Evolutionary conservation across 2,113 vertebrate species (phyloP).

Genomic region (Boulengeromyrus knoepffleri): DNA sequence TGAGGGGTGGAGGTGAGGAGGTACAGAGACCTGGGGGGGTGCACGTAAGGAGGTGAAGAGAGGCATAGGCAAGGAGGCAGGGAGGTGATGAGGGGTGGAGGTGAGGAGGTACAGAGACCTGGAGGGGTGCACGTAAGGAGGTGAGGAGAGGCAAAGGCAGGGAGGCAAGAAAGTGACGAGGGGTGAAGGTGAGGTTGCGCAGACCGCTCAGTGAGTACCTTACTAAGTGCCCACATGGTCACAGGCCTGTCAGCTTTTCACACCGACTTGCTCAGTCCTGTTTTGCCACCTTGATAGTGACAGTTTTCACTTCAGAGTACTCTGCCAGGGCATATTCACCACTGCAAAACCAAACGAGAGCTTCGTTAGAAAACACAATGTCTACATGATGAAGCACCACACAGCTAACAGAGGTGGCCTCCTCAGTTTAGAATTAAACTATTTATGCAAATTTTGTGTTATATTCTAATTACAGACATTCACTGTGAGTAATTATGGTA

Average conservation of each 20-base stretch:
- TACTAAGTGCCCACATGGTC: not conserved
- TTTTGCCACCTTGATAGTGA: slow-evolving; percentile 85
- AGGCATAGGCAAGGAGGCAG: not conserved
- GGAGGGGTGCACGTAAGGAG: not conserved
- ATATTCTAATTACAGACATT: not conserved
- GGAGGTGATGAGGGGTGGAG: not conserved
- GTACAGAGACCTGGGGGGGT: not conserved
- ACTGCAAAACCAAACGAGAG: slow-evolving; percentile 47
- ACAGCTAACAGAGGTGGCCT: not conserved
- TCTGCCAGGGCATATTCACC: slow-evolving; percentile 87
- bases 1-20: no score
- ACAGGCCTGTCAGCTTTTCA: not conserved
- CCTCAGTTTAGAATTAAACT: not conserved
- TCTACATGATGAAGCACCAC: not conserved
- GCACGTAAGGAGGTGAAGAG: not conserved
- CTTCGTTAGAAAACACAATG: not conserved
- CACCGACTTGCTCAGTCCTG: slow-evolving; percentile 54
- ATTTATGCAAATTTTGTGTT: not conserved
- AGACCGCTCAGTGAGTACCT: not conserved
- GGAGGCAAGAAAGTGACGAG: not conserved
- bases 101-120: not conserved
- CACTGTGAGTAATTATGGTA: not conserved
- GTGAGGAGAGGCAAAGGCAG: not conserved
- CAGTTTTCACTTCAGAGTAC: slow-evolving; percentile 87
- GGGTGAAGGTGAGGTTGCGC: not conserved